Base-by-base conservation (phyloP, 2,797 vertebrate genomes). In the Gila robusta region DNA sequence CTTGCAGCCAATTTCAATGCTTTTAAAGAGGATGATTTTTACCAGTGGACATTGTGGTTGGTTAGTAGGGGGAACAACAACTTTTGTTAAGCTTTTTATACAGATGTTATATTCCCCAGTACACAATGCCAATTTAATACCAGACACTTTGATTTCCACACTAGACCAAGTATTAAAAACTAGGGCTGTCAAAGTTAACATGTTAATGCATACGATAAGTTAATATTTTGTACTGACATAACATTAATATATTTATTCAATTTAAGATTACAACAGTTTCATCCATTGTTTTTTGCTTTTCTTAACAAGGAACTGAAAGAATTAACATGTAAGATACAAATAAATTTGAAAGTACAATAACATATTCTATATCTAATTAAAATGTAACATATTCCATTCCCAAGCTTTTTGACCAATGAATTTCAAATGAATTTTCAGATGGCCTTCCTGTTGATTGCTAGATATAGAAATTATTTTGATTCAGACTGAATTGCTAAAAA, bases 11-110 rank as follows among this genome's bases (percentile, higher is more conserved):
- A 62, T 83, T 83, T 69, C 62, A 81, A 83, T 80, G 81, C 67
- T 86, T 88, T 49, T 88, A 67, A 73, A 74, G 81, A 44, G 64
- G 54, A 76, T 69, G 84, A 39, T 85, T 49, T 86, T 80, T 73
- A 79, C 35, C 39, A 59, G 26, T 73, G 84, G 79, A 66, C 54
- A 47, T 23, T 62, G n/a, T 44, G 72, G 35, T 66, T 35, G 70
- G 70, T 86, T 70, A 86, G 44, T 35, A 14, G 78, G 69, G 41
- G 52, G 12, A 73, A 59, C 14, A 59, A 23, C 4, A 35, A 66
- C 23, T 71, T 74, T 81, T 64, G 35, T 72, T 32, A 26, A 71
- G 83, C 52, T 59, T 71, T 76, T 39, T 39, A 85, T 72, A 72
- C 23, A 64, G 56, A 70, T 49, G 7, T 52, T 64, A 74, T 64